Evolutionary conservation across 2,888 invertebrate genomes (phyloP).

Genomic region (Cryptosula pallasiana): DNA sequence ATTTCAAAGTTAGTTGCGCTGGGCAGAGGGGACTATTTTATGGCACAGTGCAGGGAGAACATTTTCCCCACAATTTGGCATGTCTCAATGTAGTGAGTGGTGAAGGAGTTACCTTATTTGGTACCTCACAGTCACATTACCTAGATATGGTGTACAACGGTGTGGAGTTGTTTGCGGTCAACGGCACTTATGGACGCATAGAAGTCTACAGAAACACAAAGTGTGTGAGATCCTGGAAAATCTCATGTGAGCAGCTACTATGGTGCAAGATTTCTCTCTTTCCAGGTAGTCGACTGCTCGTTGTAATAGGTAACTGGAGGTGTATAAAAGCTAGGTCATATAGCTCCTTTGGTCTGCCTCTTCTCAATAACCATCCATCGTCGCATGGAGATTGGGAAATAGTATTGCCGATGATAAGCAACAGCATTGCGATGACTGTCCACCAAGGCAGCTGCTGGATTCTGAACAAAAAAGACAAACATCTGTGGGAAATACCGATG

Average conservation of each 20-base stretch:
- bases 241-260: not conserved
- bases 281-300: not conserved
- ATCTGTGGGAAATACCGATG: not conserved
- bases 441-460: not conserved
- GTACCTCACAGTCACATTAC: not conserved
- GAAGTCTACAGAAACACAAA: constrained; percentile 3
- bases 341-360: not conserved
- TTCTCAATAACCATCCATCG: not conserved
- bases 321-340: not conserved
- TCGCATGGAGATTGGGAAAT: not conserved
- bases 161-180: not conserved
- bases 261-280: not conserved
- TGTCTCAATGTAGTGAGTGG: not conserved
- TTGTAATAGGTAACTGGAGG: not conserved
- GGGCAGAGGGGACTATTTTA: not conserved
- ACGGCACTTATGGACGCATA: not conserved
- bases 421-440: not conserved
- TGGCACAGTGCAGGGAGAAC: not conserved
- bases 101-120: too few relatives aligned
- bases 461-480: not conserved
- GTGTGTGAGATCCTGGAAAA: not conserved
- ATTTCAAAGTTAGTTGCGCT: not conserved
- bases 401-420: not conserved
- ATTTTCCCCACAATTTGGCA: too few relatives aligned
- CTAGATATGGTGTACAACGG: not conserved